Base-by-base conservation (phyloP, 2,888 invertebrate species). In the Nomada hirtipes region DNA sequence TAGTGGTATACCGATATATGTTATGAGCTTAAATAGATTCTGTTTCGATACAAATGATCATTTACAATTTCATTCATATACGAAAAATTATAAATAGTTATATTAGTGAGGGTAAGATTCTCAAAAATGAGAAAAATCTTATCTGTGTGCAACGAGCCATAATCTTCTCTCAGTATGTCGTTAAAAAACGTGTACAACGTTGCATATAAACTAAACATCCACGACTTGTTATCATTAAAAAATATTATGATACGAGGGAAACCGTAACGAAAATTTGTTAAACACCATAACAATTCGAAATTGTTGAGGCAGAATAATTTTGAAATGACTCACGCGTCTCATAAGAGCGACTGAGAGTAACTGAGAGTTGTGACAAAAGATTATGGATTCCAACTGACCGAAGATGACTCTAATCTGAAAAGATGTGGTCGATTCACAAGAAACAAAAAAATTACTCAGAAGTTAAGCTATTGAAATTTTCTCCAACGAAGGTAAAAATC, bases 321-420 rank as follows among this genome's bases (percentile, higher is more conserved):
- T 78, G 79, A 84, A 82, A 76, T 75, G 85, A 90, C 88, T 90
- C 89, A 90, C 90, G 74, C 87, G 82, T 88, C 71, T 80, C 20
- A 0, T 82, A 79, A 86, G 77, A 81, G 68, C 77, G 81, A 86
- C 86, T 85, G 80, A 85, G 82, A 86, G 82, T 88, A 86, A 85
- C 84, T 73, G 80, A 79, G 82, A 86, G 72, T 81, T 76, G 75
- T 74, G 82, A 86, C 76, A 87, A 86, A 88, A 85, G 83, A 81
- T 88, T 87, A 85, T 73, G 87, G 87, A 89, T 89, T 88, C 87
- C 89, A 89, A 89, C 71, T 87, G 87, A 89, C 89, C 83, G 89
- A 86, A 87, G 88, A 79, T 63, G 83, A 83, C 86, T 88, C 89
- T 87, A 89, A 89, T 89, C 89, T 90, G 84, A 59, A 86, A 89